Base-by-base conservation (phyloP, 2,113 vertebrate genomes). In the Atlantisia rogersi region DNA sequence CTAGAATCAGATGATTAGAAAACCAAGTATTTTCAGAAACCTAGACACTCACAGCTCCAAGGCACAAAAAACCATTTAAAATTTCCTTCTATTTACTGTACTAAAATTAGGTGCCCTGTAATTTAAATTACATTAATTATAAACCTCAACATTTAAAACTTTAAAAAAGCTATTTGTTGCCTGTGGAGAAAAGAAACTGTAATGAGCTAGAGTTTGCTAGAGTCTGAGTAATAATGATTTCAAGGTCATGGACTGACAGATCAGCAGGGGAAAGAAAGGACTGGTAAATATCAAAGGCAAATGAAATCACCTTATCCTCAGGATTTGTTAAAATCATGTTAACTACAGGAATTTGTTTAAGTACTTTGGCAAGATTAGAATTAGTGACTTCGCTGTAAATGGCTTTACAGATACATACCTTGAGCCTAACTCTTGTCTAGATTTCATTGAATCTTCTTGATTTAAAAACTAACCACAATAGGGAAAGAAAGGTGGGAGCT, bases 41-140 rank as follows among this genome's bases (percentile, higher is more conserved):
- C 40, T 79, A 91, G 32, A 88, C 1, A 6, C 37, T 93, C 48
- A 5, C 10, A 71, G 40, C 39, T 86, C 15, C 67, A 93, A 86
- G 60, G 70, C 64, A 94, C 21, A 87, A 70, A 87, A 88, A 80
- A 89, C 21, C 16, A 77, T 40, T 86, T 94, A 29, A 63, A 35
- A 56, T 92, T 92, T 96, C 79, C 46, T 84, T 90, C 50, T 94
- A 48, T 74, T 88, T 81, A 73, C 21, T 60, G 26, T 52, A 79
- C 13, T 82, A 67, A 92, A 96, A 95, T 82, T 62, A 96, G 44
- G 9, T 80, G 21, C 6, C 50, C 79, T 95, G 32, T 73, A 65
- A 94, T 94, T 97, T 92, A 90, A 94, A 93, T 95, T 81, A 64
- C 26, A 50, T 85, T 93, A 82, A 84, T 96, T 94, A 92, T 6